These are phyloP conservation scores for Sula dactylatra DNA, from an alignment of 2,113 vertebrate genomes.

Conservation along the genomic window DNA sequence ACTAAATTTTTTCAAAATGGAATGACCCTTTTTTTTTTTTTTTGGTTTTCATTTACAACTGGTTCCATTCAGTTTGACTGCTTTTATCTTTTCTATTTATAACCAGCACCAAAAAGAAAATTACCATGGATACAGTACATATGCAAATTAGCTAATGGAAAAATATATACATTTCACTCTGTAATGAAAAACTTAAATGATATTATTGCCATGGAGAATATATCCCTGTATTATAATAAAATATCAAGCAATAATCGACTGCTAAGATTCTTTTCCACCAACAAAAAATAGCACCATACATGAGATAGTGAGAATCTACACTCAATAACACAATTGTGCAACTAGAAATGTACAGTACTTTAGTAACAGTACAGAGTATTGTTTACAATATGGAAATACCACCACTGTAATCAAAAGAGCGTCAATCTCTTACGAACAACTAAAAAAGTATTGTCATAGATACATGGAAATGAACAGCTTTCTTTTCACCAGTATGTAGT, in stretches of 20 bases:
- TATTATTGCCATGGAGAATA: constrained; percentile 65
- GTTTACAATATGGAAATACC: constrained; percentile 67
- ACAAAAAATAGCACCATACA: constrained; percentile 84
- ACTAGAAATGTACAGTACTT: constrained; percentile 79
- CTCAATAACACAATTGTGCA: constrained; percentile 76
- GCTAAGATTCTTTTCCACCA: constrained; percentile 66
- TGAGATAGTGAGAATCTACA: constrained; percentile 75
- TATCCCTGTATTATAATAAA: constrained; percentile 77
- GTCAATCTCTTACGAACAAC: constrained; percentile 31
- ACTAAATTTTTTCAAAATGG: constrained; percentile 67
- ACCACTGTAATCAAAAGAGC: constrained; percentile 61
- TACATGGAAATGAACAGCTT: constrained; percentile 44
- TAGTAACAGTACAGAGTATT: constrained; percentile 74
- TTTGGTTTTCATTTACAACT: constrained; percentile 67
- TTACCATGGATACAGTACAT: constrained; percentile 74
- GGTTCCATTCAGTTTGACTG: constrained; percentile 47
- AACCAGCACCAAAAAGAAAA: constrained; percentile 73
- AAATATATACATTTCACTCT: constrained; percentile 74
- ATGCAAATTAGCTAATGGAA: constrained; percentile 70
- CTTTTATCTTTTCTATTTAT: constrained; percentile 55
- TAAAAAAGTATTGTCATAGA: constrained; percentile 3
- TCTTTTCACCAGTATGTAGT: constrained; percentile 65
- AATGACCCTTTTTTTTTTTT: constrained; percentile 37
- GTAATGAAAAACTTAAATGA: constrained; percentile 60
- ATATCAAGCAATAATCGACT: constrained; percentile 68